Evolutionary conservation across 2,113 vertebrate genomes (phyloP).

Genomic region (Cyanoramphus novaezelandiae): DNA sequence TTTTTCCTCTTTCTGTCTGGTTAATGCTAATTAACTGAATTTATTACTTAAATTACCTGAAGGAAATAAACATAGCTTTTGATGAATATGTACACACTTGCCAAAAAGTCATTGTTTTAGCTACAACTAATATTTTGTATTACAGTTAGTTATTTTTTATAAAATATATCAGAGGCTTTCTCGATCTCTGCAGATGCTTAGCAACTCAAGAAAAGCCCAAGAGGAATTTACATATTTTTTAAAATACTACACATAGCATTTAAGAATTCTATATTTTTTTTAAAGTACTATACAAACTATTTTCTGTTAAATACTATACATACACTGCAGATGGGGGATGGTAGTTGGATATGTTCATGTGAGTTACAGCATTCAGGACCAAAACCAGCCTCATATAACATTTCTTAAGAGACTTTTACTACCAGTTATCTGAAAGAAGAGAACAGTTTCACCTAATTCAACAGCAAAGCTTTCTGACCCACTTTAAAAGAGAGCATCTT

Average conservation of each 20-base stretch:
- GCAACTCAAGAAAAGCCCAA: not conserved
- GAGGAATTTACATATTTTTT: accelerated
- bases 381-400: accelerated
- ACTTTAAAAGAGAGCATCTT: not conserved
- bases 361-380: not conserved
- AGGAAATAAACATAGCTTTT: not conserved
- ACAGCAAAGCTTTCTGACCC: not conserved
- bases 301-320: not conserved
- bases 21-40: not conserved
- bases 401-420: not conserved
- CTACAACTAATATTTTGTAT: not conserved
- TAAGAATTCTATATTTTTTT: not conserved
- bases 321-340: not conserved
- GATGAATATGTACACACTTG: not conserved
- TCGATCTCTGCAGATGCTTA: not conserved
- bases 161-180: not conserved
- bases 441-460: not conserved
- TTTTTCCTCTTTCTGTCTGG: not conserved
- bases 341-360: not conserved
- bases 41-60: not conserved
- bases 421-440: accelerated
- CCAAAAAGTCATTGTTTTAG: not conserved
- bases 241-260: not conserved
- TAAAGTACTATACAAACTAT: not conserved
- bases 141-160: not conserved